Evolutionary conservation across 1,140 invertebrate genomes (phyloP).

Genomic region (Marisa cornuarietis): DNA sequence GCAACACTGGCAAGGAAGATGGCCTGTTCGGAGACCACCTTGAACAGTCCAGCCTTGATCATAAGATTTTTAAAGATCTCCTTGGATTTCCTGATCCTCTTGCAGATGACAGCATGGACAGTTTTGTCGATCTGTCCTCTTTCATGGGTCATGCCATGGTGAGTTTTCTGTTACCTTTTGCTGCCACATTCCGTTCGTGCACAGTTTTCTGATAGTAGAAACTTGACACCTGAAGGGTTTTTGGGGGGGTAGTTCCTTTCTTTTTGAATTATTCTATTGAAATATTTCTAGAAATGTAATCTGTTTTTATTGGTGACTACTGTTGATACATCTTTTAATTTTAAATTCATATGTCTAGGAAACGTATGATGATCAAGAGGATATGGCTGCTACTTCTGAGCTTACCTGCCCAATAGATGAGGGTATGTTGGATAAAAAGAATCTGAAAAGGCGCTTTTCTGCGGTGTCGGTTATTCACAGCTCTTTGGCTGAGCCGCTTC

Average conservation of each 20-base stretch:
- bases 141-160: constrained; percentile 31
- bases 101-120: constrained; percentile 44
- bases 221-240: too few species aligned
- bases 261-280: too few species aligned
- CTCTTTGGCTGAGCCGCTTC: constrained; percentile 3
- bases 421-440: background rate
- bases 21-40: too few species aligned
- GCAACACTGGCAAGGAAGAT: too few species aligned
- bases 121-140: constrained; percentile 46
- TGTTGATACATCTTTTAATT: background rate
- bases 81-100: constrained; percentile 23
- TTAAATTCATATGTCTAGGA: constrained; percentile 14
- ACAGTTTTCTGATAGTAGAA: too few species aligned
- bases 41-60: background rate
- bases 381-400: background rate
- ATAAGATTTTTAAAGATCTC: constrained; percentile 5
- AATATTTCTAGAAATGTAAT: too few species aligned
- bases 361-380: constrained; percentile 21
- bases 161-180: background rate
- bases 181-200: too few species aligned
- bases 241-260: too few species aligned
- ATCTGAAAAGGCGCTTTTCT: constrained; percentile 12
- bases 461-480: constrained; percentile 6
- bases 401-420: background rate
- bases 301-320: background rate